Evolutionary conservation across 2,888 invertebrate genomes (phyloP).

Genomic region (Lasioglossum pauxillum): DNA sequence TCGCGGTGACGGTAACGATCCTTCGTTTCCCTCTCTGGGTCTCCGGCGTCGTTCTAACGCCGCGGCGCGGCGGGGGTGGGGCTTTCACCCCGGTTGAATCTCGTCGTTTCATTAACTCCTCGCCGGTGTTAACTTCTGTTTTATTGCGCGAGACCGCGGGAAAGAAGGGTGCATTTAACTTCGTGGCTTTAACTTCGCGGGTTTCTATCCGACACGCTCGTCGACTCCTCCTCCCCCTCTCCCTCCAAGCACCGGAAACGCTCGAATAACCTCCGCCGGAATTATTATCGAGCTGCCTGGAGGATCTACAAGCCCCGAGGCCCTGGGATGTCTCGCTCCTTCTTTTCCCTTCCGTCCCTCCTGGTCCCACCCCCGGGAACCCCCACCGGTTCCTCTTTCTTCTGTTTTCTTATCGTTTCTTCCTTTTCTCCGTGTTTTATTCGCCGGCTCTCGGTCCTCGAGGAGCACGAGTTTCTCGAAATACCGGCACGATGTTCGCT

Average conservation of each 20-base stretch:
- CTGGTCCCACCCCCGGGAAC: not conserved
- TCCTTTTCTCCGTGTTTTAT: not conserved
- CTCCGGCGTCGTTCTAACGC: not conserved
- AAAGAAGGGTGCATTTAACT: slow-evolving; percentile 57
- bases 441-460: slow-evolving; percentile 18
- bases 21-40: not conserved
- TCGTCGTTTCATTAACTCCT: slow-evolving; percentile 51
- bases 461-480: slow-evolving; percentile 45
- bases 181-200: slow-evolving; percentile 54
- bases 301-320: slow-evolving; percentile 15
- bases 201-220: slow-evolving; percentile 45
- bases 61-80: not conserved
- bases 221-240: slow-evolving; percentile 49
- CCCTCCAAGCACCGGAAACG: slow-evolving; percentile 50
- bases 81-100: not conserved
- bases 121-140: slow-evolving; percentile 54
- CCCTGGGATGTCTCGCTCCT: not conserved
- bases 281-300: slow-evolving; percentile 67
- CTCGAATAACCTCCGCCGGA: slow-evolving; percentile 53
- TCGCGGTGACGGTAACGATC: not conserved
- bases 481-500: slow-evolving; percentile 59
- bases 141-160: slow-evolving; percentile 44
- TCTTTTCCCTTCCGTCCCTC: not conserved
- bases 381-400: not conserved
- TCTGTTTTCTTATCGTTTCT: slow-evolving; percentile 5